These are phyloP conservation scores for Meteorus colon DNA, from an alignment of 2,888 invertebrate genomes.

Conservation along the genomic window DNA sequence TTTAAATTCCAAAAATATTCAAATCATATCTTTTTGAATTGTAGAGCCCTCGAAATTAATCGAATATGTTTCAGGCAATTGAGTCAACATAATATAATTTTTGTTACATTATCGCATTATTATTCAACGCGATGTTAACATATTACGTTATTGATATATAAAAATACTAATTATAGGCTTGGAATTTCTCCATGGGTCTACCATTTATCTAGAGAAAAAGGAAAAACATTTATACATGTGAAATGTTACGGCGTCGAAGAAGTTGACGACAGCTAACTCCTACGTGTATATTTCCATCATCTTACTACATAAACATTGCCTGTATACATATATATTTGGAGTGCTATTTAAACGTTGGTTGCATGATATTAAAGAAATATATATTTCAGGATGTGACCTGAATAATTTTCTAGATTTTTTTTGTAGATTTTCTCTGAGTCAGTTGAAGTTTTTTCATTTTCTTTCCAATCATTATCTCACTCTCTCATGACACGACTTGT, in stretches of 20 bases:
- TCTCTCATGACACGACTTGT: background rate
- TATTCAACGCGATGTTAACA: too few relatives aligned
- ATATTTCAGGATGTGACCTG: slow-evolving; percentile 63
- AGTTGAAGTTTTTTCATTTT: background rate
- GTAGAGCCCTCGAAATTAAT: too few relatives aligned
- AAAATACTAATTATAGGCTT: too few relatives aligned
- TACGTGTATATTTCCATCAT: slow-evolving; percentile 55
- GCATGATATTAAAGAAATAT: slow-evolving; percentile 57
- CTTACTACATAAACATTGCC: slow-evolving; percentile 50
- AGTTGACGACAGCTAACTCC: slow-evolving; percentile 2
- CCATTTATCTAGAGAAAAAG: background rate
- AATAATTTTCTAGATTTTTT: slow-evolving; percentile 57
- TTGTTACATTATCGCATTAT: too few relatives aligned
- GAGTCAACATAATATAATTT: too few relatives aligned
- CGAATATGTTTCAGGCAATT: too few relatives aligned
- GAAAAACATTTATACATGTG: background rate
- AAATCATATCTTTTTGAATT: too few relatives aligned
- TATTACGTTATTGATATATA: too few relatives aligned
- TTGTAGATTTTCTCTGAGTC: background rate
- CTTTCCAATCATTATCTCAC: background rate
- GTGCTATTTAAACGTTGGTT: slow-evolving; percentile 53
- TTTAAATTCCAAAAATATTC: too few relatives aligned
- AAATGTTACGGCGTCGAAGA: background rate
- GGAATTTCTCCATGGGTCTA: too few relatives aligned
- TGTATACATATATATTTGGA: background rate